Evolutionary conservation across 2,113 vertebrate species (phyloP).

Genomic region (Phrynosoma platyrhinos): DNA sequence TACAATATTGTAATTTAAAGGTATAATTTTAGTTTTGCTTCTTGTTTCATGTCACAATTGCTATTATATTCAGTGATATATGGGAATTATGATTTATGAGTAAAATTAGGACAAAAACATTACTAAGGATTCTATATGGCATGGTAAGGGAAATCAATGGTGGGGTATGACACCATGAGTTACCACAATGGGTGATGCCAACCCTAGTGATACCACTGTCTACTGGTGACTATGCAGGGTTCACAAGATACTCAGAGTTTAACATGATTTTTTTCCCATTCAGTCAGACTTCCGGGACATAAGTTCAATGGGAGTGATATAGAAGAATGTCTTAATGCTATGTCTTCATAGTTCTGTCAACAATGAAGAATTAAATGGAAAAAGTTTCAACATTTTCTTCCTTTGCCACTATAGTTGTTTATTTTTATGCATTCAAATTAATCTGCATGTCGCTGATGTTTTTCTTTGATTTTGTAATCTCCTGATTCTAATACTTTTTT

Average conservation of each 20-base stretch:
- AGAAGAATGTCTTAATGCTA: not conserved
- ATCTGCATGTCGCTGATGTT: constrained; percentile 58
- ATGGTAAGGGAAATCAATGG: too few species aligned
- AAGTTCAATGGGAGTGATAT: not conserved
- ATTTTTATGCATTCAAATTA: constrained; percentile 69
- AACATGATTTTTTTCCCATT: not conserved
- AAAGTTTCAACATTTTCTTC: constrained; percentile 47
- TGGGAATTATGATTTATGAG: too few species aligned
- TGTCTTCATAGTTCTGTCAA: constrained; percentile 18
- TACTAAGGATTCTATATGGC: too few species aligned
- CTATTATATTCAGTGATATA: too few species aligned
- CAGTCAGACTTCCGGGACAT: not conserved
- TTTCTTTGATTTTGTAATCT: constrained; percentile 66
- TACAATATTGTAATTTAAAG: too few species aligned
- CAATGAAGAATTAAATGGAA: constrained; percentile 47
- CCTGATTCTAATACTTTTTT: constrained; percentile 61
- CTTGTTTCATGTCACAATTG: too few species aligned
- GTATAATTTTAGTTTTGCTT: too few species aligned
- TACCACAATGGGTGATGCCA: too few species aligned
- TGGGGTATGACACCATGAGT: too few species aligned
- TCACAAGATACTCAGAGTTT: not conserved
- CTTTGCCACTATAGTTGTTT: constrained; percentile 56
- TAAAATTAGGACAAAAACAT: too few species aligned
- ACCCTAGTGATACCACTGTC: too few species aligned
- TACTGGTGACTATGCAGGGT: not conserved